These are phyloP conservation scores for Oscheius myriophilus DNA, from an alignment of 2,888 invertebrate genomes.

Conservation along the genomic window DNA sequence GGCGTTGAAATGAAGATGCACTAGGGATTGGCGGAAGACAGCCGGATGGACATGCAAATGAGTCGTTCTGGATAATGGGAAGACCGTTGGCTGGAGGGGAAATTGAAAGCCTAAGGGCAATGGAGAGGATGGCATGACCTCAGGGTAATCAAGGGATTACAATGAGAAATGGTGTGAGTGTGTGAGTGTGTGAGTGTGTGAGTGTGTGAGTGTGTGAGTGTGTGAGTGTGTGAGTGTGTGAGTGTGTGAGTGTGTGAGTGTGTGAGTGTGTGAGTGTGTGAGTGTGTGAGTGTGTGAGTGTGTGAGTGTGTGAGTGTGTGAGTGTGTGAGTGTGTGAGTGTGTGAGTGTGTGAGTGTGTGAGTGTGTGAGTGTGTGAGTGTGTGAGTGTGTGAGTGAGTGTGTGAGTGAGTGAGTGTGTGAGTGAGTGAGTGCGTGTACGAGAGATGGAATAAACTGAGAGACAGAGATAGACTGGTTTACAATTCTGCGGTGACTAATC, in stretches of 20 bases:
- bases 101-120: neutral
- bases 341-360: too few relatives aligned
- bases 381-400: too few relatives aligned
- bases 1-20: neutral
- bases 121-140: too few relatives aligned
- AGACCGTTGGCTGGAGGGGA: neutral
- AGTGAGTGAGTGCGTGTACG: conserved; percentile 28
- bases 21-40: neutral
- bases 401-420: neutral
- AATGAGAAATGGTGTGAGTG: neutral
- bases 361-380: too few relatives aligned
- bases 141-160: neutral
- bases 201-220: too few relatives aligned
- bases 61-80: conserved; percentile 22
- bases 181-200: too few relatives aligned
- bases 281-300: conserved; percentile 12
- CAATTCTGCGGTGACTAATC: conserved; percentile 6
- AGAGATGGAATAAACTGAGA: conserved; percentile 13
- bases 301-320: conserved; percentile 16
- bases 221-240: neutral
- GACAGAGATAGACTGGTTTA: neutral
- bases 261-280: conserved; percentile 18
- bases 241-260: conserved; percentile 12
- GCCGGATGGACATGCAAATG: conserved; percentile 26
- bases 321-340: neutral